phyloP scores from a whole-genome alignment of 2,113 vertebrate species.

The Monarcha castaneiventris region DNA sequence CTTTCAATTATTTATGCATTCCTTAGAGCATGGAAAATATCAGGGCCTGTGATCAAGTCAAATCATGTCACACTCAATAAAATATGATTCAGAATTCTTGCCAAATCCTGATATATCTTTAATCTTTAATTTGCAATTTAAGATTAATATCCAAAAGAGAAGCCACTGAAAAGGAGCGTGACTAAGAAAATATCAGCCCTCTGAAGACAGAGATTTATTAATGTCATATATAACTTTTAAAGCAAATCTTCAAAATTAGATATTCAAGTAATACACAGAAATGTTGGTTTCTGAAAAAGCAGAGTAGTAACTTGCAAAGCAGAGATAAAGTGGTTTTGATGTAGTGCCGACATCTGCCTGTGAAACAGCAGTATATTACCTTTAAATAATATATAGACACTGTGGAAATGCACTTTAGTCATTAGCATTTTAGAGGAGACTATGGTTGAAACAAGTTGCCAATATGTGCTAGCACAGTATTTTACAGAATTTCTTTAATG shows the following conservation, averaged over 20 bases:
- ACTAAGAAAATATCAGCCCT: neutral
- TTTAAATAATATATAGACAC: neutral
- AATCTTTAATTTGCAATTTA: constrained; percentile 15
- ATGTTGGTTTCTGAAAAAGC: neutral
- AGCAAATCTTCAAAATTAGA: neutral
- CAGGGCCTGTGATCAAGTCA: neutral
- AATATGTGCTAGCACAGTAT: neutral
- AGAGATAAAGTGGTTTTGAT: neutral
- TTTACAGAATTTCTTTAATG: neutral
- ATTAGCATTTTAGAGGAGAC: neutral
- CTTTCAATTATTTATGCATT: neutral
- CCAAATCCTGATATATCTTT: neutral
- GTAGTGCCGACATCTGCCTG: neutral
- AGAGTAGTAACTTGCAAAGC: neutral
- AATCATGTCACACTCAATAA: neutral
- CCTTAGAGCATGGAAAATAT: neutral
- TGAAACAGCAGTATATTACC: neutral
- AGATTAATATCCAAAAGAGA: neutral
- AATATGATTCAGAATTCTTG: neutral
- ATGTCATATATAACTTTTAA: neutral
- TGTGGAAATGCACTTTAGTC: neutral
- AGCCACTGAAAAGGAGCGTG: neutral
- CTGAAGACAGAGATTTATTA: neutral
- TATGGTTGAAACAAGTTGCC: neutral
- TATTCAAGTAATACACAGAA: neutral